phyloP scores from a whole-genome alignment of 2,797 vertebrate species.

The Sebastes nivosus region DNA sequence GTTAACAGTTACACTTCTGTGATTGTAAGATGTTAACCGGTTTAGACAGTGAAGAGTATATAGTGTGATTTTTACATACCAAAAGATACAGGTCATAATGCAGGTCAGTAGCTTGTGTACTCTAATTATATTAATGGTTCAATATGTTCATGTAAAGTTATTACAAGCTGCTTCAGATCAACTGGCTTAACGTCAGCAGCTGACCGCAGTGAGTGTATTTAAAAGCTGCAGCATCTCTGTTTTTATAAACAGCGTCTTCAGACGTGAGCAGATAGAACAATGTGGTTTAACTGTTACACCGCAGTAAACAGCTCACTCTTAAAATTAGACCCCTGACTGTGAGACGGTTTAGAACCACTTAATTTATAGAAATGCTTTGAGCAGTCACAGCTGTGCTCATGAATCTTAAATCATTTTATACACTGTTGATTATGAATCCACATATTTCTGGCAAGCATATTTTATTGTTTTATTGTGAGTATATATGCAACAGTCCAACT shows the following conservation, averaged over 20 bases:
- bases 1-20: too few relatives aligned
- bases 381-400: background rate
- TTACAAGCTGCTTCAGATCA: too few relatives aligned
- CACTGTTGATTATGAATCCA: background rate
- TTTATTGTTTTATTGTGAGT: background rate
- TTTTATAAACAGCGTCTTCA: background rate
- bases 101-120: too few relatives aligned
- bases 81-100: too few relatives aligned
- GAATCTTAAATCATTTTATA: too few relatives aligned
- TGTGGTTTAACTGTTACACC: background rate
- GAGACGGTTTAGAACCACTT: background rate
- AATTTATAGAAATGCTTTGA: background rate
- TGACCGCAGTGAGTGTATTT: background rate
- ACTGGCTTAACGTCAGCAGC: too few relatives aligned
- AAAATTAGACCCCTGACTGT: background rate
- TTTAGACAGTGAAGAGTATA: too few relatives aligned
- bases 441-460: background rate
- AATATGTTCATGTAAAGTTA: too few relatives aligned
- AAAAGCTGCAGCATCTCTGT: background rate
- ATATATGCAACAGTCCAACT: background rate
- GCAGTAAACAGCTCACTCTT: background rate
- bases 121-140: too few relatives aligned
- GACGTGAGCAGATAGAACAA: background rate
- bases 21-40: too few relatives aligned
- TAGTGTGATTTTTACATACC: too few relatives aligned